phyloP scores from a whole-genome alignment of 2,113 vertebrate genomes.

The Ellobius talpinus region DNA sequence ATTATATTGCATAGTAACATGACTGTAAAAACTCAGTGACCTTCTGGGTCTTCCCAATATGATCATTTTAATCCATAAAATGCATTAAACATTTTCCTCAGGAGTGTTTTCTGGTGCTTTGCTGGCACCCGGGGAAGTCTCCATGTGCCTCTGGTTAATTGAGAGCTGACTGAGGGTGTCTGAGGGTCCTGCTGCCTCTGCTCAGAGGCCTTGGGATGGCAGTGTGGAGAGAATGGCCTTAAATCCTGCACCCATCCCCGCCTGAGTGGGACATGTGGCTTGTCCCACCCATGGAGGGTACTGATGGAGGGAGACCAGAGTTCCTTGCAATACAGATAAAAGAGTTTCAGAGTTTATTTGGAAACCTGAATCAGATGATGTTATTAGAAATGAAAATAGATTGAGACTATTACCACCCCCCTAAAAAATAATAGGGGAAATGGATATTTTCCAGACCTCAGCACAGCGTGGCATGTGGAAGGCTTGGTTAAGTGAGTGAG shows the following conservation, averaged over 20 bases:
- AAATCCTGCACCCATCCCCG: accelerated
- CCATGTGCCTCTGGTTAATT: not conserved
- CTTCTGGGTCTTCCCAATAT: not conserved
- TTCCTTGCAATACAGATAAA: not conserved
- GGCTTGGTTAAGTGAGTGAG: not conserved
- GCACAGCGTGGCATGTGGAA: not conserved
- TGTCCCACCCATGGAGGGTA: not conserved
- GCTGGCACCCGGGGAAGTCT: not conserved
- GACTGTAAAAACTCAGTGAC: not conserved
- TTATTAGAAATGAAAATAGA: not conserved
- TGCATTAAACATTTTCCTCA: not conserved
- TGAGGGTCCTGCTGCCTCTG: not conserved
- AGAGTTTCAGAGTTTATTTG: not conserved
- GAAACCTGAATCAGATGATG: not conserved
- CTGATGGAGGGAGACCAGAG: not conserved
- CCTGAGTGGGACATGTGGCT: accelerated
- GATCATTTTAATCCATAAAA: constrained; percentile 11
- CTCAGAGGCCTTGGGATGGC: not conserved
- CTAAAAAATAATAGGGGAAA: not conserved
- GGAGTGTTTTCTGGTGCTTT: not conserved
- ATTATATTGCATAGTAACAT: not conserved
- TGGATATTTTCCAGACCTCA: not conserved
- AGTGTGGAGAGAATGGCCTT: not conserved
- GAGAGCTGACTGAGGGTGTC: not conserved
- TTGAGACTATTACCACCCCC: not conserved